Evolutionary conservation across 2,888 invertebrate genomes (phyloP), one percentile per base, ranked within the genome.

Genomic region (Beris chalybata): DNA sequence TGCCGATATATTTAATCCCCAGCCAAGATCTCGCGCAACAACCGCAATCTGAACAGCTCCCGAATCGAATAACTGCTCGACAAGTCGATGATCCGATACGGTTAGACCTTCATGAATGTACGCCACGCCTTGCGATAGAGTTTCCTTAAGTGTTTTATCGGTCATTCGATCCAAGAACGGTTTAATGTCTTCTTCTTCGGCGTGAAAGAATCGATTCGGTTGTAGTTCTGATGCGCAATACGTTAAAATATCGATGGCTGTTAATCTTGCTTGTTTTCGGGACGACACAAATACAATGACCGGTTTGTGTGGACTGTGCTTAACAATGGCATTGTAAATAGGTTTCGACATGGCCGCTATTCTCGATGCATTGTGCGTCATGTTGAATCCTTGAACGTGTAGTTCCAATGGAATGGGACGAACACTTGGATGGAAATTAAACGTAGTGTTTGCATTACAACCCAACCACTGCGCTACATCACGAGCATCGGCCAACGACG

Each of bases 381-480:
- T 92, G 83, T 97, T 99, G 81, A 97, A 93, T 13, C 98, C 97
- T 86, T 87, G 94, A 65, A 99, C 95, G 76, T 98, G 97, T 54
- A 99, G 82, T 77, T 99, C 97, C 22, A 99, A 82, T 0, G 97
- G 97, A 47, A 97, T 85, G 0, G 98, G 99, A 1, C 99, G 84
- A 3, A 98, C 97, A 76, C 95, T 96, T 0, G 99, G 98, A 77
- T 98, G 97, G 83, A 99, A 99, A 84, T 99, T 99, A 82, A 98
- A 99, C 3, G 95, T 93, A 31, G 92, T 89, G 73, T 95, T 93
- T 3, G 95, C 88, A 73, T 91, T 91, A 76, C 97, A 97, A 22
- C 97, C 97, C 52, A 98, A 83, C 98, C 98, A 98, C 76, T 95
- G 94, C 0, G 96, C 91, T 4, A 97, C 89, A 81, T 98, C 97